These are phyloP conservation scores for Scomberomorus guttatus DNA, from an alignment of 2,797 vertebrate species.

Conservation along the genomic window DNA sequence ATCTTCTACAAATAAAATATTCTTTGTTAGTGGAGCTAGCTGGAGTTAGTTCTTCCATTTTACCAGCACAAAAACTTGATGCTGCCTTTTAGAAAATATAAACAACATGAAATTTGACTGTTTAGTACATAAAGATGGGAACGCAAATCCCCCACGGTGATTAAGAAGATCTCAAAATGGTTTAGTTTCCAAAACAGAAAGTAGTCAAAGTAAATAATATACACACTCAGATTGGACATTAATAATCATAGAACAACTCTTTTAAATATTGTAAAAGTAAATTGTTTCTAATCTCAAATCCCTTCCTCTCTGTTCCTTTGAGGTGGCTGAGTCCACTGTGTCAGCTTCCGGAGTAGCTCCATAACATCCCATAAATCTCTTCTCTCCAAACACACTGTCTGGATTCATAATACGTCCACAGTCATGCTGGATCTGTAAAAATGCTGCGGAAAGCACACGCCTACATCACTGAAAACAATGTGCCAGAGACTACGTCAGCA, in stretches of 20 bases:
- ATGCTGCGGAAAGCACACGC: constrained; percentile 17
- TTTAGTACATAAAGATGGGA: neutral
- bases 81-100: no score
- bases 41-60: no score
- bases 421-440: constrained; percentile 39
- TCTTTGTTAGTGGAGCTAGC: no score
- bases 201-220: neutral
- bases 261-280: neutral
- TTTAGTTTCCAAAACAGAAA: neutral
- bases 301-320: neutral
- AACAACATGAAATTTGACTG: no score
- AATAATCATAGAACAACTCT: neutral
- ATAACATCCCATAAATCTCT: constrained; percentile 29
- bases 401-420: neutral
- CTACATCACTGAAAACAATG: constrained; percentile 23
- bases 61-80: no score
- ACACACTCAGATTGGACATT: neutral
- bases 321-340: neutral
- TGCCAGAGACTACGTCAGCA: constrained; percentile 12
- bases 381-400: constrained; percentile 15
- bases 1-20: no score
- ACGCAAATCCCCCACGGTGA: neutral
- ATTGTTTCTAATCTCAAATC: neutral
- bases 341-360: constrained; percentile 9
- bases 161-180: neutral